Conservation (phyloP, 2,888 invertebrate genomes). For the Apomyelois bistriatella region DNA sequence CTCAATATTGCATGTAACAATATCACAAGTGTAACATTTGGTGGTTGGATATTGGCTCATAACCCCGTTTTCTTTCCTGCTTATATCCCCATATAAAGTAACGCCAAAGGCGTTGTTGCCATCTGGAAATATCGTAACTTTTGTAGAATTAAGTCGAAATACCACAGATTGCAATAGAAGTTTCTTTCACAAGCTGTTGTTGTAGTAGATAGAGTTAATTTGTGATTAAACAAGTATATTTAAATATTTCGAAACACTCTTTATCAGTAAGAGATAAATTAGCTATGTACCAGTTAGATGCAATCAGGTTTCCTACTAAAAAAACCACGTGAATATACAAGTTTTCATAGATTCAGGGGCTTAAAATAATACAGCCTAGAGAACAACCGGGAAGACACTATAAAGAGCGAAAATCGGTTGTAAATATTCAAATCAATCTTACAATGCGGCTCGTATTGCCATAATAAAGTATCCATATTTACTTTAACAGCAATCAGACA, state of each 20-base stretch:
- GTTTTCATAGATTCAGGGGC: too few relatives aligned
- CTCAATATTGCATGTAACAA: conserved; percentile 3
- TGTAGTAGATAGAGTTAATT: too few relatives aligned
- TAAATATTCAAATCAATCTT: not conserved
- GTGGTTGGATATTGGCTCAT: conserved; percentile 9
- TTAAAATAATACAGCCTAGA: not conserved
- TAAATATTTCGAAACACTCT: too few relatives aligned
- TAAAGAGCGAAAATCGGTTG: too few relatives aligned
- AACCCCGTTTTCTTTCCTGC: conserved; percentile 5
- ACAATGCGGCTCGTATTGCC: not conserved
- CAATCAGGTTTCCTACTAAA: too few relatives aligned
- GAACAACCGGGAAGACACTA: too few relatives aligned
- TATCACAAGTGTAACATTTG: conserved; percentile 6
- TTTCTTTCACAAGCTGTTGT: not conserved
- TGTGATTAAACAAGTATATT: too few relatives aligned
- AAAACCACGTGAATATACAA: too few relatives aligned
- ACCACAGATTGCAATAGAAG: not conserved
- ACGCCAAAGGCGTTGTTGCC: conserved; percentile 1
- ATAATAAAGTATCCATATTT: not conserved
- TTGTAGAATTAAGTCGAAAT: not conserved
- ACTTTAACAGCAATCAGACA: conserved; percentile 15
- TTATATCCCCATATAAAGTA: conserved; percentile 5
- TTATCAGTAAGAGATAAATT: too few relatives aligned
- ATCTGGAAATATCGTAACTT: conserved; percentile 5
- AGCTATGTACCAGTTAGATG: too few relatives aligned